phyloP scores from a whole-genome alignment of 2,113 vertebrate species.

The Oreotragus oreotragus region DNA sequence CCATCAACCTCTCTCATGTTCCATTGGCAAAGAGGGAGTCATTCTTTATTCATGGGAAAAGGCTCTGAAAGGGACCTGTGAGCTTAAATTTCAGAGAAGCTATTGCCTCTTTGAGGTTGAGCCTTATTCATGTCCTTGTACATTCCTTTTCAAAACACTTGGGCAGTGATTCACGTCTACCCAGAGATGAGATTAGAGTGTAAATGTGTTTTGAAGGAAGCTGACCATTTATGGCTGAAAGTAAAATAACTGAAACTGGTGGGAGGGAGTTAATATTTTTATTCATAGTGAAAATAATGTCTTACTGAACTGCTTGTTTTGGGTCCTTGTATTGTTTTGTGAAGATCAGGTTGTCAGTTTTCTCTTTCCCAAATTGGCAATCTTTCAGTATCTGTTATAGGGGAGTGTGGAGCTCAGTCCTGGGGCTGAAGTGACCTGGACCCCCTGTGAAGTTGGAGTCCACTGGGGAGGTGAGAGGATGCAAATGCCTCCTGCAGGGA shows the following conservation, averaged over 20 bases:
- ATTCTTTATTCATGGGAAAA: slow-evolving; percentile 56
- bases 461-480: not conserved
- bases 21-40: slow-evolving; percentile 11
- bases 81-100: slow-evolving; percentile 1
- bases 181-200: not conserved
- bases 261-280: not conserved
- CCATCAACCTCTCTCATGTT: not conserved
- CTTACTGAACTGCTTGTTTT: not conserved
- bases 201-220: not conserved
- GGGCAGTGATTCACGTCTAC: not conserved
- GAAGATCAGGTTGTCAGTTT: not conserved
- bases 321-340: not conserved
- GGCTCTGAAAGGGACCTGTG: not conserved
- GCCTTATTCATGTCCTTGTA: not conserved
- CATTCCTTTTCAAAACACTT: not conserved
- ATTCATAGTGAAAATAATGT: not conserved
- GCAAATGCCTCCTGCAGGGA: not conserved
- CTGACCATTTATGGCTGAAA: not conserved
- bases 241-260: not conserved
- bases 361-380: not conserved
- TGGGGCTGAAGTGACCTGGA: not conserved
- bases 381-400: not conserved
- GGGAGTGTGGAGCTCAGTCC: not conserved
- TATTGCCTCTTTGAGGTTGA: not conserved
- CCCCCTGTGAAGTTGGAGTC: not conserved